A percentile compares a stretch with the other conserved stretches of the same genome.
Evolutionary conservation across 2,113 vertebrate genomes (phyloP).

Genomic region (Heptranchias perlo): DNA sequence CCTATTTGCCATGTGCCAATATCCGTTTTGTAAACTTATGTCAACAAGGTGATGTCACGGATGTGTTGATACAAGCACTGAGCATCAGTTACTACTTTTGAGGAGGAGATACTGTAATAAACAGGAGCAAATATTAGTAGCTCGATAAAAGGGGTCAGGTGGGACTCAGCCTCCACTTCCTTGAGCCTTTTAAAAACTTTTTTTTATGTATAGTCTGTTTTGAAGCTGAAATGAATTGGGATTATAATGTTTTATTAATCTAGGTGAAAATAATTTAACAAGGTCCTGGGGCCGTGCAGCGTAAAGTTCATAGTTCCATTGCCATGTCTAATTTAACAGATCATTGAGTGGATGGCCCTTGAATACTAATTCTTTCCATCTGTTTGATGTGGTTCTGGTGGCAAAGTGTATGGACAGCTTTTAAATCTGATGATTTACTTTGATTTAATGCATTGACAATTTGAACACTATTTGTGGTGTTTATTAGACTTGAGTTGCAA

Average conservation of each 20-base stretch:
- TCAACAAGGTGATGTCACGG: not conserved
- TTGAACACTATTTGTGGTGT: not conserved
- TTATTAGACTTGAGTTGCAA: not conserved
- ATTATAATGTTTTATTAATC: not conserved
- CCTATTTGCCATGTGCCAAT: not conserved
- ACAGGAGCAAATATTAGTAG: not conserved
- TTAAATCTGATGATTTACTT: not conserved
- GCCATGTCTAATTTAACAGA: conserved; percentile 1
- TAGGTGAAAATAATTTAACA: conserved; percentile 20
- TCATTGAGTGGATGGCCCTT: conserved; percentile 14
- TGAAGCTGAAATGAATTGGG: not conserved
- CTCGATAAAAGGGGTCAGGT: not conserved
- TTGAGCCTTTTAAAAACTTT: not conserved
- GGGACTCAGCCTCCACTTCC: not conserved
- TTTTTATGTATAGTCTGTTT: not conserved
- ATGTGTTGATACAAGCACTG: not conserved
- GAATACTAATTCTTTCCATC: conserved; percentile 12
- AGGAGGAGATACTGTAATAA: not conserved
- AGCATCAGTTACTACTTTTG: not conserved
- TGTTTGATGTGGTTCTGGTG: not conserved
- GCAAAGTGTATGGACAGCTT: conserved; percentile 1
- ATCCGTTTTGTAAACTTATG: not conserved
- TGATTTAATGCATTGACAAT: not conserved
- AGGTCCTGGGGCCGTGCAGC: not conserved
- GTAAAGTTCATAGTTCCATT: not conserved